Base-by-base conservation (phyloP, 1,140 invertebrate species). In the Hyles euphorbiae region DNA sequence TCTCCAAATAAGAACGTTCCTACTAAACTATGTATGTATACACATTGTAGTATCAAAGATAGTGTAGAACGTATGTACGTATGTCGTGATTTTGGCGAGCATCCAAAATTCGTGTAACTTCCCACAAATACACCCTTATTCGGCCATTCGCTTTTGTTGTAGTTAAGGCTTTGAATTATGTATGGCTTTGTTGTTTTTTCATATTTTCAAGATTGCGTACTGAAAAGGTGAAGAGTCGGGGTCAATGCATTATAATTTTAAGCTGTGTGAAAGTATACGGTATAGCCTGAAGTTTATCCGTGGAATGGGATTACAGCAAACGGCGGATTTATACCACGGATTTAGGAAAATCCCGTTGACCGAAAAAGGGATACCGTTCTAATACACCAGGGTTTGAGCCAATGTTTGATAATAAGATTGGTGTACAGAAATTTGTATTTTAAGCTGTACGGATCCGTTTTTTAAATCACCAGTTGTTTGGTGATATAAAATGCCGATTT, bases 241-340 rank as follows among this genome's bases (percentile, higher is more conserved):
- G 61, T 76, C 67, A 70, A 68, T 67, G 67, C 64, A 59, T 67
- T 67, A 48, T 60, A 56, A 53, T 66, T 68, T 70, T 73, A 53
- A 72, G 67, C 70, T 69, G 67, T 63, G 70, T 75, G 63, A 75
- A 81, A 78, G 69, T 63, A 70, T 55, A 58, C 51, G 67, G 22
- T 22, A 22, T 22, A 22, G 22, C 22, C 63, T 57, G 68, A 69
- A 66, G 55, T 63, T 59, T 58, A 70, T 59, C 59, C 65, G 61
- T 33, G 40, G 59, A 68, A 76, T 76, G 62, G 70, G 74, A 79
- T 85, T 79, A 83, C 72, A 70, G 51, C 68, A 75, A 80, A 75
- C 70, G 68, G 58, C 69, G 75, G 79, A 82, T 82, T 85, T 84
- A 84, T 81, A 64, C 65, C 68, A 65, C 58, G 74, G 78, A 70